Evolutionary conservation across 2,888 invertebrate species (phyloP).

Genomic region (Cantharis flavilabris): DNA sequence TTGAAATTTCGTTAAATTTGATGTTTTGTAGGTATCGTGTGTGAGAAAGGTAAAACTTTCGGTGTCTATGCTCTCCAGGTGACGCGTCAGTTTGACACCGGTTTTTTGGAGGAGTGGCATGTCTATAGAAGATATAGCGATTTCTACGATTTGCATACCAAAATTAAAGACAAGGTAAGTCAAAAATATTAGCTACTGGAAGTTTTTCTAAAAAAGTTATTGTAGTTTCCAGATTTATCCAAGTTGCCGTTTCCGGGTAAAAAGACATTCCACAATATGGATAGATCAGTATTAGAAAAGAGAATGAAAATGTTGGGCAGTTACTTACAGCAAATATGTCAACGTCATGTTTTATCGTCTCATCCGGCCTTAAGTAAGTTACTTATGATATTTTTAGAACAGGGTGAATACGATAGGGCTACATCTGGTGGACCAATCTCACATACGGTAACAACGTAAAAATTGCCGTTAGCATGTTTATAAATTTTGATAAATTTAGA

Average conservation of each 20-base stretch:
- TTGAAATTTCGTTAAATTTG: neutral
- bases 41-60: conserved; percentile 83
- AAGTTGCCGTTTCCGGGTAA: conserved; percentile 87
- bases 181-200: neutral
- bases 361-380: conserved; percentile 67
- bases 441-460: conserved; percentile 57
- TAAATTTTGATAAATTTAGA: conserved; percentile 40
- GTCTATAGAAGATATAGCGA: conserved; percentile 92
- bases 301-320: conserved; percentile 80
- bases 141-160: conserved; percentile 86
- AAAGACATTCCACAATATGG: conserved; percentile 92
- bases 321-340: conserved; percentile 76
- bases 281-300: conserved; percentile 80
- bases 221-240: conserved; percentile 77
- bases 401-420: conserved; percentile 70
- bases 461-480: neutral
- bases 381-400: conserved; percentile 69
- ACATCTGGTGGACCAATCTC: conserved; percentile 64
- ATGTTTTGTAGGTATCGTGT: conserved; percentile 66
- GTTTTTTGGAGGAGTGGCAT: conserved; percentile 82
- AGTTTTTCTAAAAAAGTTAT: conserved; percentile 20
- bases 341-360: conserved; percentile 61
- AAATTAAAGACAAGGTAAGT: conserved; percentile 72
- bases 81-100: conserved; percentile 67
- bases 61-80: conserved; percentile 89